Conservation (phyloP, 2,888 invertebrate genomes). For the Atethmia centrago region DNA sequence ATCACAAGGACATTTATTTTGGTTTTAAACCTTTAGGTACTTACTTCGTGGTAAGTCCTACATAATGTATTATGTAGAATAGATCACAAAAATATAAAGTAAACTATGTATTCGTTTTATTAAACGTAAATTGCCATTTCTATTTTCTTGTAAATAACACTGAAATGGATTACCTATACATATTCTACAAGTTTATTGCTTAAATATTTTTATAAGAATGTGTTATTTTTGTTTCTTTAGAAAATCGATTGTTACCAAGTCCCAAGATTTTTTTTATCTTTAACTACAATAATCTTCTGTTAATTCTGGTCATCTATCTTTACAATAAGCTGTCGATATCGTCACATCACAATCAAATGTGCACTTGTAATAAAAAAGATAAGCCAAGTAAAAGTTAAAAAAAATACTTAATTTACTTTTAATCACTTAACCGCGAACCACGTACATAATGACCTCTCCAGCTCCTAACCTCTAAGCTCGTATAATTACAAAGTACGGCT, state of each 20-base stretch:
- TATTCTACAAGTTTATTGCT: not conserved
- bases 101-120: not conserved
- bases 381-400: not conserved
- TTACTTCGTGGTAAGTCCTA: not conserved
- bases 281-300: not conserved
- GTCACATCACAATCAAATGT: not conserved
- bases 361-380: not conserved
- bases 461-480: not conserved
- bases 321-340: not conserved
- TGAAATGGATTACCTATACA: no score
- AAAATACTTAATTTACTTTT: not conserved
- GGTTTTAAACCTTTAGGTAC: no score
- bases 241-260: no score
- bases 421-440: not conserved
- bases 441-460: not conserved
- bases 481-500: constrained; percentile 1
- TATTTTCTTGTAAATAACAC: constrained; percentile 11
- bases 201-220: not conserved
- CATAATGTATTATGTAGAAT: not conserved
- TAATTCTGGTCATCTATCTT: not conserved
- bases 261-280: not conserved
- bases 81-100: not conserved
- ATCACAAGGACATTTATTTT: not conserved
- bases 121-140: constrained; percentile 2
- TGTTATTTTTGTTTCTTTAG: not conserved